A percentile compares a stretch with the other conserved stretches of the same genome.
These are phyloP conservation scores for Spisula subtruncata DNA, from an alignment of 2,888 invertebrate genomes.

Conservation along the genomic window DNA sequence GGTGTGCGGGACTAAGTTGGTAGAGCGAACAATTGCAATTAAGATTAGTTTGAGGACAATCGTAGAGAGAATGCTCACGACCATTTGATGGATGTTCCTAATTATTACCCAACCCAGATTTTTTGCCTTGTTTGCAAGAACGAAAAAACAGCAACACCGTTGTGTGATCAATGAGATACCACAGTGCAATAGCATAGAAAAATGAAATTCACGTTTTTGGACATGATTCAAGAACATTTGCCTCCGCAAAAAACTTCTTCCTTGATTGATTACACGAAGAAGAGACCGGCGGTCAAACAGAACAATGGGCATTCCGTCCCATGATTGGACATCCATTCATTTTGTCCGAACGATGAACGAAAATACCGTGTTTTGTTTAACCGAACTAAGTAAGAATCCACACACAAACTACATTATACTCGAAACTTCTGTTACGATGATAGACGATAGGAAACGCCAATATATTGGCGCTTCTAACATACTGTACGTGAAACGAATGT, in stretches of 20 bases:
- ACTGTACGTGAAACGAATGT: neutral
- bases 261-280: constrained; percentile 6
- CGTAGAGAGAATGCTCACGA: no score
- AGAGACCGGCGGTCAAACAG: neutral
- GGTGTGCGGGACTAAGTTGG: no score
- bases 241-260: neutral
- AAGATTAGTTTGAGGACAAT: no score
- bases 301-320: neutral
- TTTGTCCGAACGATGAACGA: neutral
- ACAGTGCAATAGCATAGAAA: neutral
- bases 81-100: no score
- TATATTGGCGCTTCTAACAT: neutral
- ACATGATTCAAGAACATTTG: constrained; percentile 4
- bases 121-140: neutral
- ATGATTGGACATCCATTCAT: neutral
- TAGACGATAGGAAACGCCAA: neutral
- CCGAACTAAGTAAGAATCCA: neutral
- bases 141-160: no score
- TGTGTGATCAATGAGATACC: neutral
- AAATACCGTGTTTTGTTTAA: neutral
- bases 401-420: no score
- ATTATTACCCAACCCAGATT: neutral
- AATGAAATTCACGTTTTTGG: constrained; percentile 1
- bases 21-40: no score
- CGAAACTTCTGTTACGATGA: neutral